Percentiles rank a stretch among this genome's conserved stretches.
Conservation (phyloP, 1,140 invertebrate species). For the Nylanderia fulva region DNA sequence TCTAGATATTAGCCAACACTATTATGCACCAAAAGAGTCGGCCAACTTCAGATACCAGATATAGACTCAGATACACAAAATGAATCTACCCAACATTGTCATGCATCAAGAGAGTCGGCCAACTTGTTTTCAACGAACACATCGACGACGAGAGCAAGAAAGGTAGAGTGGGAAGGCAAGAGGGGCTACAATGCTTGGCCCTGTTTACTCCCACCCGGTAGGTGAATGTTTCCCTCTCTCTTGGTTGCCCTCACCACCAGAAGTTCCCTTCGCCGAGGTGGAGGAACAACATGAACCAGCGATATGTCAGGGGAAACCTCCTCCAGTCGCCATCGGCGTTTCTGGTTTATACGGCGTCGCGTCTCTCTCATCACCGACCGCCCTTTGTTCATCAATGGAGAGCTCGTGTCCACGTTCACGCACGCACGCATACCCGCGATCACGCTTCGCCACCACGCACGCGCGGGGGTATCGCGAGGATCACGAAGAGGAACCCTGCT, state of each 20-base stretch:
- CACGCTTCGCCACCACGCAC: slow-evolving; percentile 70
- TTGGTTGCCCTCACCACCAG: slow-evolving; percentile 59
- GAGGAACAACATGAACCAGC: slow-evolving; percentile 33
- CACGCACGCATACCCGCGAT: slow-evolving; percentile 64
- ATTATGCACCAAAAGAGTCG: too few species aligned
- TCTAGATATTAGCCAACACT: too few species aligned
- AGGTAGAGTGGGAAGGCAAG: not conserved
- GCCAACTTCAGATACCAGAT: too few species aligned
- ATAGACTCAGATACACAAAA: too few species aligned
- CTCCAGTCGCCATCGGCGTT: slow-evolving; percentile 76
- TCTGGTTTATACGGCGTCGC: slow-evolving; percentile 67
- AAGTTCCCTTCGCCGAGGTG: slow-evolving; percentile 42
- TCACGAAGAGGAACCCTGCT: slow-evolving; percentile 25
- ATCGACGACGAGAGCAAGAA: slow-evolving; percentile 22
- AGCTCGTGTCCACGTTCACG: slow-evolving; percentile 65
- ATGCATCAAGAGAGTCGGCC: slow-evolving; percentile 56
- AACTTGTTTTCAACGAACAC: slow-evolving; percentile 63
- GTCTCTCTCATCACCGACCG: slow-evolving; percentile 63
- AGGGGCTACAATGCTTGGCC: slow-evolving; percentile 32
- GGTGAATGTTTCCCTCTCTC: not conserved
- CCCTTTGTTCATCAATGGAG: slow-evolving; percentile 74
- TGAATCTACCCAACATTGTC: too few species aligned
- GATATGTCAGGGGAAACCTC: slow-evolving; percentile 54
- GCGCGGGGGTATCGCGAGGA: slow-evolving; percentile 71
- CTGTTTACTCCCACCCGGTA: slow-evolving; percentile 64